Evolutionary conservation across 1,140 invertebrate genomes (phyloP).

Genomic region (Drosophila elegans): DNA sequence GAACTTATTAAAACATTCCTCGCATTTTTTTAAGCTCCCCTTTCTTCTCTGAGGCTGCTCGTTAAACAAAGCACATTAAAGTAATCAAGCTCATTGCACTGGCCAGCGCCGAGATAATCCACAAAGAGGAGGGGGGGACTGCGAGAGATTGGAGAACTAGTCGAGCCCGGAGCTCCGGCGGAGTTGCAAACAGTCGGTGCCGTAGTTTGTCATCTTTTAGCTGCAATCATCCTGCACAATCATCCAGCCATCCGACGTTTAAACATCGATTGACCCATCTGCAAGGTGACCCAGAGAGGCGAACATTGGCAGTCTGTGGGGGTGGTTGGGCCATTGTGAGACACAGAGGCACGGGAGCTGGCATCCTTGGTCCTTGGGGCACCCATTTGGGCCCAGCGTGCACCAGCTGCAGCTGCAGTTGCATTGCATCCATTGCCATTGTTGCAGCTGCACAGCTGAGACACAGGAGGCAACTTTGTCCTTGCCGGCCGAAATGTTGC

Average conservation of each 20-base stretch:
- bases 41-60: constrained; percentile 34
- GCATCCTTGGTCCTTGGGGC: constrained; percentile 58
- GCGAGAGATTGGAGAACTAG: background rate
- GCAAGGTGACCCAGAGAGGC: constrained; percentile 47
- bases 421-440: constrained; percentile 39
- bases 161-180: background rate
- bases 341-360: constrained; percentile 35
- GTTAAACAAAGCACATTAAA: constrained; percentile 55
- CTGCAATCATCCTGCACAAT: constrained; percentile 29
- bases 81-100: constrained; percentile 51
- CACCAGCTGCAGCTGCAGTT: constrained; percentile 36
- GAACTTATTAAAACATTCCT: background rate
- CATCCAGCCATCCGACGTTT: constrained; percentile 32
- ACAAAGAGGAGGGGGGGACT: background rate
- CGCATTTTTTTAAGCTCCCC: background rate
- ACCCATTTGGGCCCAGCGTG: constrained; percentile 51
- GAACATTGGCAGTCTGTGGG: background rate
- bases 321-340: constrained; percentile 40
- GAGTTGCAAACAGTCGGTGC: constrained; percentile 24
- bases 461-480: constrained; percentile 43
- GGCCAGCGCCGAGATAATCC: constrained; percentile 43
- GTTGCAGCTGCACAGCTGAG: constrained; percentile 63
- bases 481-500: constrained; percentile 66
- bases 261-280: constrained; percentile 59
- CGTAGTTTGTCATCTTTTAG: constrained; percentile 43